A percentile compares a stretch with the other conserved stretches of the same genome.
These are phyloP conservation scores for Steatornis caripensis DNA, from an alignment of 2,113 vertebrate species.

Conservation along the genomic window DNA sequence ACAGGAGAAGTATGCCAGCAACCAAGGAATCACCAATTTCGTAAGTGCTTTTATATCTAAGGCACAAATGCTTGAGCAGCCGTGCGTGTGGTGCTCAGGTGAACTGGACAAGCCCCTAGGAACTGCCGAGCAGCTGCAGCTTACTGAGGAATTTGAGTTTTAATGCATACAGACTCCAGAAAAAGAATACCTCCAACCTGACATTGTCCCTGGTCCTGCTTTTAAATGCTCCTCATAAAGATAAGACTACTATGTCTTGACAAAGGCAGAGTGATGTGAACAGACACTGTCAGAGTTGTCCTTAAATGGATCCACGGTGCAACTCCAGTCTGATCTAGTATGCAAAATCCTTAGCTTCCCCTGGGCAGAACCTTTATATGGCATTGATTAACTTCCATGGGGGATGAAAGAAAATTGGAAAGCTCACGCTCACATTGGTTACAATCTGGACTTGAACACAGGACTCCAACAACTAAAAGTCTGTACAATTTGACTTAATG, in stretches of 20 bases:
- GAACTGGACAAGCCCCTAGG: not conserved
- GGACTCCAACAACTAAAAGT: not conserved
- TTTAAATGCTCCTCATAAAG: not conserved
- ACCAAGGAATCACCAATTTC: not conserved
- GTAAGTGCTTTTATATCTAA: not conserved
- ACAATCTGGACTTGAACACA: not conserved
- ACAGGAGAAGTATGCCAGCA: not conserved
- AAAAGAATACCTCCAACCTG: not conserved
- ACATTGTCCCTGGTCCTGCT: not conserved
- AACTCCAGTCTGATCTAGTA: not conserved
- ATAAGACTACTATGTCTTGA: not conserved
- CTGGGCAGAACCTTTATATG: not conserved
- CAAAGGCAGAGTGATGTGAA: not conserved
- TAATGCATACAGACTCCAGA: not conserved
- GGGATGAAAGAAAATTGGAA: not conserved
- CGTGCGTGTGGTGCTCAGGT: not conserved
- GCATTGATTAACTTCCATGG: not conserved
- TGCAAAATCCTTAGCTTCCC: not conserved
- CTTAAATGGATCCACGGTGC: not conserved
- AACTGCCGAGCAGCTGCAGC: not conserved
- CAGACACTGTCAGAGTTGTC: not conserved
- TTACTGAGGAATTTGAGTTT: not conserved
- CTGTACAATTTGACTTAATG: not conserved
- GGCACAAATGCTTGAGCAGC: not conserved
- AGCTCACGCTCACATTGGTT: not conserved